Evolutionary conservation across 1,140 invertebrate genomes (phyloP).

Genomic region (Zophobas morio): DNA sequence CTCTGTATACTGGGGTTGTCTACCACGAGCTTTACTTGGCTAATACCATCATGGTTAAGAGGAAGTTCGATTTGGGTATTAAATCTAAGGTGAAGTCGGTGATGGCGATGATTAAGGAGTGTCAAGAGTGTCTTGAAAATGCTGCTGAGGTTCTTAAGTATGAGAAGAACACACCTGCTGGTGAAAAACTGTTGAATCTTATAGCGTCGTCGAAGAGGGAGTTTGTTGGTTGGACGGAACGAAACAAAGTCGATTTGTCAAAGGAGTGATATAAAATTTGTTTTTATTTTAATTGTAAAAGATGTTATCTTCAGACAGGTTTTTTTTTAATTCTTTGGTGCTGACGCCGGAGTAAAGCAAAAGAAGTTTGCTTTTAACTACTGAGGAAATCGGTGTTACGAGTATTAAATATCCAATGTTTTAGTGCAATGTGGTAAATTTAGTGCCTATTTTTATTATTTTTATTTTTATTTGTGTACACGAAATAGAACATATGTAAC

Average conservation of each 20-base stretch:
- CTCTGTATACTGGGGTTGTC: slow-evolving; percentile 80
- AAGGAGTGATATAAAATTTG: slow-evolving; percentile 33
- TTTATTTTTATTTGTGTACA: too few species aligned
- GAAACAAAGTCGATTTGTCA: slow-evolving; percentile 63
- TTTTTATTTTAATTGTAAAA: slow-evolving; percentile 3
- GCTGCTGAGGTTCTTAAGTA: slow-evolving; percentile 69
- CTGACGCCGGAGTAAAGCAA: too few species aligned
- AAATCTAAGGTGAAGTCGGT: slow-evolving; percentile 64
- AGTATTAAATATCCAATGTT: too few species aligned
- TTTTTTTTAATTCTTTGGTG: too few species aligned
- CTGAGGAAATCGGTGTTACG: too few species aligned
- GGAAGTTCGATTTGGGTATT: slow-evolving; percentile 68
- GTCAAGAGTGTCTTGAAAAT: slow-evolving; percentile 65
- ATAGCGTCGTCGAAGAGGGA: slow-evolving; percentile 65
- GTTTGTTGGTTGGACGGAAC: slow-evolving; percentile 62
- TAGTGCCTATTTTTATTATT: too few species aligned
- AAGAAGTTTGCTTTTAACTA: too few species aligned
- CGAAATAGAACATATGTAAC: too few species aligned
- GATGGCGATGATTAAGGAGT: slow-evolving; percentile 66
- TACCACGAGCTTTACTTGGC: slow-evolving; percentile 78
- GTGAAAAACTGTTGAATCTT: slow-evolving; percentile 68
- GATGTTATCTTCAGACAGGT: not conserved
- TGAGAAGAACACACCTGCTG: slow-evolving; percentile 71
- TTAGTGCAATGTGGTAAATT: too few species aligned
- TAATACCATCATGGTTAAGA: slow-evolving; percentile 70